Conservation (phyloP, 2,797 vertebrate species). For the Thunnus albacares region DNA sequence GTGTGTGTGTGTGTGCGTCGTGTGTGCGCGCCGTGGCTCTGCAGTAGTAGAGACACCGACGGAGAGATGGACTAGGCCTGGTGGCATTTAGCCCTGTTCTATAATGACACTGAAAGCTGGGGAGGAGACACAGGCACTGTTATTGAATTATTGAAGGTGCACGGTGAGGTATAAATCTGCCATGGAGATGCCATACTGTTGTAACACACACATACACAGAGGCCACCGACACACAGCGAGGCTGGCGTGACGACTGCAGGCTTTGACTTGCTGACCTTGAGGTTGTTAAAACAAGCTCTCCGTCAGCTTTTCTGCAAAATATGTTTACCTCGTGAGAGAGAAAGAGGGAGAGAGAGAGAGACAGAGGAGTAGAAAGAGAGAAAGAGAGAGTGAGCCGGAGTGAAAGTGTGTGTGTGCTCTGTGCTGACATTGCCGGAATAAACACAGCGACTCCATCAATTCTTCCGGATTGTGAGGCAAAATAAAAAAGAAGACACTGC, state of each 20-base stretch:
- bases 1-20: conserved; percentile 36
- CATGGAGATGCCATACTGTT: conserved; percentile 72
- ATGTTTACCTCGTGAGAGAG: conserved; percentile 81
- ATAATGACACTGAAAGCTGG: conserved; percentile 79
- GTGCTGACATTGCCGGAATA: conserved; percentile 81
- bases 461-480: conserved; percentile 73
- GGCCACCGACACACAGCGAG: conserved; percentile 48
- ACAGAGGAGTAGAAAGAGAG: conserved; percentile 42
- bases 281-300: conserved; percentile 87
- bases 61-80: conserved; percentile 72
- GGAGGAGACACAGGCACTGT: conserved; percentile 79
- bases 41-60: conserved; percentile 58
- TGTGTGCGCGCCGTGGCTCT: conserved; percentile 35
- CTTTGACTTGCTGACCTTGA: conserved; percentile 87
- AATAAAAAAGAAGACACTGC: conserved; percentile 65
- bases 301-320: conserved; percentile 86
- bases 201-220: conserved; percentile 58
- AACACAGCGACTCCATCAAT: conserved; percentile 82
- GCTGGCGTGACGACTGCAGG: conserved; percentile 79
- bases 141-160: conserved; percentile 86
- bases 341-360: conserved; percentile 40
- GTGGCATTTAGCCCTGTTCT: conserved; percentile 82
- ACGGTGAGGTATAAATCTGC: conserved; percentile 82
- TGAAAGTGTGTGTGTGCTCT: conserved; percentile 34
- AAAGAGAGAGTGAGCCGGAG: conserved; percentile 19